Conservation (phyloP, 2,797 vertebrate species). For the Tapirus indicus region DNA sequence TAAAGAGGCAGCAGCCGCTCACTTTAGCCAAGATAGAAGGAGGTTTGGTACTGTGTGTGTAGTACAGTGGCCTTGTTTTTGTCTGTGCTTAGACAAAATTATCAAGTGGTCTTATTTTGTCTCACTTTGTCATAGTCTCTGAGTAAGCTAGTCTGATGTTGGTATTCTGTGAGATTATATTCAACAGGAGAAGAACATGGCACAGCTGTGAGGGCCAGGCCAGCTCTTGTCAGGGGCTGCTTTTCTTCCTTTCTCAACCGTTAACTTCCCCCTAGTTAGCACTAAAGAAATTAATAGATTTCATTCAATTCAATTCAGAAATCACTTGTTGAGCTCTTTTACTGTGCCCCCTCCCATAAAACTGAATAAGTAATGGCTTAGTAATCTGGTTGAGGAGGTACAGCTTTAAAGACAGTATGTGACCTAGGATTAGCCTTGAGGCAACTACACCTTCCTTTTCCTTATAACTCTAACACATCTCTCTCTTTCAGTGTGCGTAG, state of each 20-base stretch:
- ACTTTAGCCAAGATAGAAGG: background rate
- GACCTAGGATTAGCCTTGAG: background rate
- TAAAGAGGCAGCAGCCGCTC: background rate
- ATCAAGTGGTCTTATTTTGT: background rate
- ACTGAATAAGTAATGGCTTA: background rate
- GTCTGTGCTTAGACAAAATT: background rate
- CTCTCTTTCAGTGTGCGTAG: background rate
- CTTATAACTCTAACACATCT: background rate
- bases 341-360: background rate
- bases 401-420: background rate
- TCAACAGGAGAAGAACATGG: background rate
- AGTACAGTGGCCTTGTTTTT: background rate
- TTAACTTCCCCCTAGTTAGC: background rate
- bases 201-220: background rate
- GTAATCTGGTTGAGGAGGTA: background rate
- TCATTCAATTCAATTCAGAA: background rate
- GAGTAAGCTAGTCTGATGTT: background rate
- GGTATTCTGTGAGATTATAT: background rate
- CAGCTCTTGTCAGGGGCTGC: background rate
- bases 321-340: background rate
- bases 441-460: background rate
- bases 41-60: background rate
- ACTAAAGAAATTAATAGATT: background rate
- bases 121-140: background rate
- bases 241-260: background rate